These are phyloP conservation scores for Aythya baeri DNA, from an alignment of 2,113 vertebrate species.

Conservation along the genomic window DNA sequence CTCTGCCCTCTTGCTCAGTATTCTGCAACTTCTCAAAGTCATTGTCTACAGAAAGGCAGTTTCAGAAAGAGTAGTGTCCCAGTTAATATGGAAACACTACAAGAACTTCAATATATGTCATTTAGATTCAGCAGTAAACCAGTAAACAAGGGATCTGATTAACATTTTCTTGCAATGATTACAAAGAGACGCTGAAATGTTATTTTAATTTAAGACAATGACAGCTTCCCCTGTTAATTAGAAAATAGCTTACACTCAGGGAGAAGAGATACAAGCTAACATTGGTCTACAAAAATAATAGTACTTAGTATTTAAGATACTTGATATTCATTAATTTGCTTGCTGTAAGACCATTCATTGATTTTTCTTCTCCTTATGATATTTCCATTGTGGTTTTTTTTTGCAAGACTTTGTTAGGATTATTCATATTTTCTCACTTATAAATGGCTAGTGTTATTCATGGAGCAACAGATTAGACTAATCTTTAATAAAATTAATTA, in stretches of 20 bases:
- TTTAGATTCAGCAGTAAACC: background rate
- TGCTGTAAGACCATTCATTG: background rate
- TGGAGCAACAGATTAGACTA: background rate
- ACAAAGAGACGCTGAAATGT: background rate
- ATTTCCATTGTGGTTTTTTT: background rate
- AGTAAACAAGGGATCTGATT: background rate
- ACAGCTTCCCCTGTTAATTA: background rate
- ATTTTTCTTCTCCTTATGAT: background rate
- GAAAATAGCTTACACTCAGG: background rate
- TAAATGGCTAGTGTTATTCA: background rate
- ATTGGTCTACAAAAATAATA: background rate
- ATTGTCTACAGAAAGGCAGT: background rate
- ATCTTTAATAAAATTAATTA: background rate
- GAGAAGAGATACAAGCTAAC: background rate
- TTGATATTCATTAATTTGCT: background rate
- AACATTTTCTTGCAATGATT: background rate
- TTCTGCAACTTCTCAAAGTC: background rate
- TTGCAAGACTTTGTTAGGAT: background rate
- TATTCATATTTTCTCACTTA: background rate
- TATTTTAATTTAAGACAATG: background rate
- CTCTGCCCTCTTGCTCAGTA: background rate
- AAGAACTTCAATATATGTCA: background rate
- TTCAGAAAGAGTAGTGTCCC: background rate
- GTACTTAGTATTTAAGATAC: background rate
- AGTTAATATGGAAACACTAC: background rate